Base-by-base conservation (phyloP, 2,888 invertebrate genomes). In the Xestia rhomboidea region DNA sequence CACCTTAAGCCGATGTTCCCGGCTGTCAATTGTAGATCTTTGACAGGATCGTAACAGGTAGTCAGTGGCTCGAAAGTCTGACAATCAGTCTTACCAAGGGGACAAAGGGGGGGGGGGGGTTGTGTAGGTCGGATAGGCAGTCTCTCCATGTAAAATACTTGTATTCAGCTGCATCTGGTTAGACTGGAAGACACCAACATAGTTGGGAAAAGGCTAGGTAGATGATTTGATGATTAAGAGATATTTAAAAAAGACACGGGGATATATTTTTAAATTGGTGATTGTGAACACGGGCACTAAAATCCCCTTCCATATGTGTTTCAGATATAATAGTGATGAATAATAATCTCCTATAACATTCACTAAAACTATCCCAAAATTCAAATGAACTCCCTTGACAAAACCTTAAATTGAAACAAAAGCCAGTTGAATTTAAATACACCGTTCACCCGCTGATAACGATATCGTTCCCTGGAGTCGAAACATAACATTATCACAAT, bases 401-500 rank as follows among this genome's bases (percentile, higher is more conserved):
- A 62, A 67, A 73, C 70, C 41, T 73, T 54, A 68, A 75, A 73
- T 76, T 76, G 30, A 70, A 68, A 79, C 76, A 79, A 77, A 86
- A 69, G 68, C 30, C 73, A 62, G 46, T 68, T 44, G 63, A 74
- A 81, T 86, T 79, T 73, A 69, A 88, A 81, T 70, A 76, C 60
- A 57, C 27, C 63, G 71, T 62, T 11, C 34, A 54, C 30, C 54
- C 21, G 24, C 63, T 74, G 83, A 77, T 79, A 86, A 76, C 68
- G 38, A 60, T 66, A 87, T 72, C 41, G 75, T 34, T 76, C 86
- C 71, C 69, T 7, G 1, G 73, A 73, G 79, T 67, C 71, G 10
- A 70, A 77, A 86, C 67, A 68, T 54, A 81, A 83, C 66, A 77
- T 69, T 74, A 84, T 83, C 57, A 66, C 63, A 63, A 76, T 78